phyloP scores from a whole-genome alignment of 2,113 vertebrate species.

The Coptodon bakossiorum region DNA sequence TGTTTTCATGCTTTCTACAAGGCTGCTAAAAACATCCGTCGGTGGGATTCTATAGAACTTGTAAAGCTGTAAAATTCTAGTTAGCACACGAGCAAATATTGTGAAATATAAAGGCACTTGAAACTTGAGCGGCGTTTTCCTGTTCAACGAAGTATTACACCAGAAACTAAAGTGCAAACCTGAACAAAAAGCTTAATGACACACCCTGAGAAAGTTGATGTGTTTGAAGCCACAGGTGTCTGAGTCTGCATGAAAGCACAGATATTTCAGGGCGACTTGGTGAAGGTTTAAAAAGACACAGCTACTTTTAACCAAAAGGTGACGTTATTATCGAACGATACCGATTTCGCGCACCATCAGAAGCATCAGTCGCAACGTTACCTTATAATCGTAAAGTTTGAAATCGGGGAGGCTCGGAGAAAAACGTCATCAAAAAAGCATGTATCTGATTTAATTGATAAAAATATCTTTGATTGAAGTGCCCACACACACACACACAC shows the following conservation, averaged over 20 bases:
- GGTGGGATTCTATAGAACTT: not conserved
- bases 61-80: not conserved
- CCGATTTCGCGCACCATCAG: not conserved
- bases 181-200: not conserved
- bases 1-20: not conserved
- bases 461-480: constrained; percentile 1
- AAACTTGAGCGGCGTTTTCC: not conserved
- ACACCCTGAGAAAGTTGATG: not conserved
- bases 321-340: not conserved
- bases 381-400: not conserved
- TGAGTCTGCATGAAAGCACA: not conserved
- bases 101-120: not conserved
- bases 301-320: not conserved
- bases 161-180: not conserved
- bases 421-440: not conserved
- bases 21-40: not conserved
- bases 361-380: not conserved
- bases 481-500: not conserved
- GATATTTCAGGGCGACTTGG: not conserved
- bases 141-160: not conserved
- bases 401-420: not conserved
- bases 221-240: not conserved
- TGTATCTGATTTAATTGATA: not conserved
- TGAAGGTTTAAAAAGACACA: not conserved
- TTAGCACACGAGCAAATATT: not conserved